Evolutionary conservation across 2,888 invertebrate species (phyloP), one percentile per base, ranked within the genome.

Genomic region (Theretra japonica): DNA sequence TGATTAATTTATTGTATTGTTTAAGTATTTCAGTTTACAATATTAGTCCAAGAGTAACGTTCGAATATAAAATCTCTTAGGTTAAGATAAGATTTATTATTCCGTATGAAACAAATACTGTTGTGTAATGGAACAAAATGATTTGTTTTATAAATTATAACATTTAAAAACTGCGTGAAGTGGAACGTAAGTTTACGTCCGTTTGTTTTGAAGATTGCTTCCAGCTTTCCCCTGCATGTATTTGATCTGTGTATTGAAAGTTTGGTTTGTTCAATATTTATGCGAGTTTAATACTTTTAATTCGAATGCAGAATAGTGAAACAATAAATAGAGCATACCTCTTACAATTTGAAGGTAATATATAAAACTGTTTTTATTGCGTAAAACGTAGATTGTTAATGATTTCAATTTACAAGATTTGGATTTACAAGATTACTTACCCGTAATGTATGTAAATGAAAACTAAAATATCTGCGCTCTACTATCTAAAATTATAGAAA

Each of bases 1-100:
- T 65, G 65, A 65, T 65, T 65, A 65, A 65, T 48, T 65, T 65
- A 65, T 48, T 48, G 23, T 65, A 65, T 48, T 25, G 2, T 30
- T 19, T 33, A 41, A 21, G 41, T 62, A 65, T 48, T 65, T 1
- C 65, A 65, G 17, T 60, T 33, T 60, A 48, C 11, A 48, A 48
- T 48, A 17, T 15, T 7, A 28, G 60, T 62, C 41, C 17, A 62
- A 21, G 48, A 41, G 41, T 23, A 65, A 48, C 41, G 23, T 23
- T 65, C 65, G 65, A 65, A 48, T 65, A 62, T 33, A 65, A 65
- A 48, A 65, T 65, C 65, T 65, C 41, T 65, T 65, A 65, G 65
- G 17, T 23, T 65, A 65, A 65, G 28, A 28, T 28, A 28, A 28
- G 65, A 23, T 23, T 65, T 62, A 23, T 65, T 19, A 33, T 30